Evolutionary conservation across 2,888 invertebrate species (phyloP).

Genomic region (Neelides folsomi): DNA sequence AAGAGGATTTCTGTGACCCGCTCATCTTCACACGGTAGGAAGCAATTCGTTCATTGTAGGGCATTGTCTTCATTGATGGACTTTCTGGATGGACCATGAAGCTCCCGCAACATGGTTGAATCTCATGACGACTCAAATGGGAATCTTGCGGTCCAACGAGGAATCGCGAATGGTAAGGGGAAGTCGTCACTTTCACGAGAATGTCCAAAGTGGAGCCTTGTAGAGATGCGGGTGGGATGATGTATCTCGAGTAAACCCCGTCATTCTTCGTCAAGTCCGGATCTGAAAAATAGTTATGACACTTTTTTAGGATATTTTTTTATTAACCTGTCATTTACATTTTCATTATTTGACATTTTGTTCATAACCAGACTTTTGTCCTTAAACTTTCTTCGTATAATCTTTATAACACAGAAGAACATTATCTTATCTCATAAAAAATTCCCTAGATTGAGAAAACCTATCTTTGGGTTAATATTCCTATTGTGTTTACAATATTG

Average conservation of each 20-base stretch:
- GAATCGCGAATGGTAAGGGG: constrained; percentile 24
- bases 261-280: constrained; percentile 52
- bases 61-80: constrained; percentile 22
- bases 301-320: no score
- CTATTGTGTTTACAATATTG: no score
- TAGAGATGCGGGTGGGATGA: constrained; percentile 39
- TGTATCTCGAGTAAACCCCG: constrained; percentile 52
- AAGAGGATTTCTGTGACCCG: constrained; percentile 17
- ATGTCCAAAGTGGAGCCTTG: constrained; percentile 23
- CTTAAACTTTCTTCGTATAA: no score
- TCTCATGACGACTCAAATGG: constrained; percentile 6
- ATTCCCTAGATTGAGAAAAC: no score
- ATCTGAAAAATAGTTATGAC: constrained; percentile 37
- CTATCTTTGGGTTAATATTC: no score
- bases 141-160: constrained; percentile 4
- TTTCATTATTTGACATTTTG: no score
- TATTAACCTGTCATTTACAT: no score
- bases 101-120: constrained; percentile 43
- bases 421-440: no score
- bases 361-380: no score
- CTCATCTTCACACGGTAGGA: constrained; percentile 27
- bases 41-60: constrained; percentile 25
- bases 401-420: no score
- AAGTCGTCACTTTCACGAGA: constrained; percentile 24
- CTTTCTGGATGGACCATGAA: constrained; percentile 19